Base-by-base conservation (phyloP, 2,888 invertebrate species). In the Drosophila aldrichi region DNA sequence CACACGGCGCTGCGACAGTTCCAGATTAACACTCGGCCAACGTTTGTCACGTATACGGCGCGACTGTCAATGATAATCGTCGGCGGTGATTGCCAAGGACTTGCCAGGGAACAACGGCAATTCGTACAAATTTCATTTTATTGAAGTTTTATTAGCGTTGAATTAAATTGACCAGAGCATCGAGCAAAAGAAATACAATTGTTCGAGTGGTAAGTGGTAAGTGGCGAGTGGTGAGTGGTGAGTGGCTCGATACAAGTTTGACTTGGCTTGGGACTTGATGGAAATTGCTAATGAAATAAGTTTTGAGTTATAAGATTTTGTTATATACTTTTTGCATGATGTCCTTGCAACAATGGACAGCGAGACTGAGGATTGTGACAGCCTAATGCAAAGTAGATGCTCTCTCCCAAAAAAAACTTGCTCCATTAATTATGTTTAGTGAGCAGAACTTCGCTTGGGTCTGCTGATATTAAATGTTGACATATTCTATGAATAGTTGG, bases 241-340 rank as follows among this genome's bases (percentile, higher is more conserved):
- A 29, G 29, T 29, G 29, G 51, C 34, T 38, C 18, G 54, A 48
- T 48, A 59, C 12, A 49, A 49, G 49, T 73, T 70, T 61, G 64
- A 70, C 72, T 58, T 68, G 68, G 34, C 54, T 51, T 46, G 66
- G 61, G 54, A 60, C 73, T 77, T 88, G 88, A 84, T 88, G 82
- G 68, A 79, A 88, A 82, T 86, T 82, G 81, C 86, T 90, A 87
- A 87, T 88, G 90, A 87, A 87, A 90, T 90, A 87, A 87, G 79
- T 87, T 87, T 88, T 79, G 74, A 79, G 82, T 79, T 79, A 64
- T 65, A 69, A 68, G 70, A 71, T 74, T 74, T 73, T 69, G 61
- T 64, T 69, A 70, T 51, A 41, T 41, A 51, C 55, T 32, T 32
- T 56, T 41, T 46, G 56, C 57, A 57, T 58, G 55, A 59, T 68